phyloP scores from a whole-genome alignment of 2,113 vertebrate species.

The Edolisoma coerulescens region DNA sequence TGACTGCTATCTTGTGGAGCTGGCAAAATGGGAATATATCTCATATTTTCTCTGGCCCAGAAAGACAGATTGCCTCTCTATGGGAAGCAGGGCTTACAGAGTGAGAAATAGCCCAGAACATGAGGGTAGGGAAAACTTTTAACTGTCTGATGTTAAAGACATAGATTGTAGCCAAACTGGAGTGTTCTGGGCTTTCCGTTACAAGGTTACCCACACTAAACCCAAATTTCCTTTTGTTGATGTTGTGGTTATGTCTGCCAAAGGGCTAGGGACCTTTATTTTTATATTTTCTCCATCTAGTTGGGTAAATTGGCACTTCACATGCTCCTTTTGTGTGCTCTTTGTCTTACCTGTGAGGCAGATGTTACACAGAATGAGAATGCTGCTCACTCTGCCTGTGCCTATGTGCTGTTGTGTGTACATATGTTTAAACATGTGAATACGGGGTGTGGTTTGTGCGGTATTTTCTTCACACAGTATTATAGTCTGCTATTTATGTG shows the following conservation, averaged over 20 bases:
- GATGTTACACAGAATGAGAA: neutral
- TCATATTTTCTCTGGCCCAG: neutral
- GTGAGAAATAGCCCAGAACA: neutral
- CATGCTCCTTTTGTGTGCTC: neutral
- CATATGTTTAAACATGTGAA: neutral
- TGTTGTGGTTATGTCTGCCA: neutral
- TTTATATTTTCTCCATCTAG: neutral
- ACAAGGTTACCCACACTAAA: neutral
- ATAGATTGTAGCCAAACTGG: neutral
- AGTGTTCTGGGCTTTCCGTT: neutral
- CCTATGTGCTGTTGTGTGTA: fast-evolving
- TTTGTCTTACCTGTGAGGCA: neutral
- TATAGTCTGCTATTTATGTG: neutral
- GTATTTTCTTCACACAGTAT: neutral
- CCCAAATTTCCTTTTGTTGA: neutral
- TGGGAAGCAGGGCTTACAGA: neutral
- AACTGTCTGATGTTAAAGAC: neutral
- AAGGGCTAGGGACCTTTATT: neutral
- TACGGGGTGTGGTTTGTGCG: neutral
- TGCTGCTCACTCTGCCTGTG: neutral
- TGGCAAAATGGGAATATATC: neutral
- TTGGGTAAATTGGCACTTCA: neutral
- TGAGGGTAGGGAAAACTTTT: neutral
- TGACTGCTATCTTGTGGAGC: neutral
- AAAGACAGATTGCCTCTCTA: neutral